Conservation (phyloP, 1,140 invertebrate genomes). For the Apolygus lucorum region DNA sequence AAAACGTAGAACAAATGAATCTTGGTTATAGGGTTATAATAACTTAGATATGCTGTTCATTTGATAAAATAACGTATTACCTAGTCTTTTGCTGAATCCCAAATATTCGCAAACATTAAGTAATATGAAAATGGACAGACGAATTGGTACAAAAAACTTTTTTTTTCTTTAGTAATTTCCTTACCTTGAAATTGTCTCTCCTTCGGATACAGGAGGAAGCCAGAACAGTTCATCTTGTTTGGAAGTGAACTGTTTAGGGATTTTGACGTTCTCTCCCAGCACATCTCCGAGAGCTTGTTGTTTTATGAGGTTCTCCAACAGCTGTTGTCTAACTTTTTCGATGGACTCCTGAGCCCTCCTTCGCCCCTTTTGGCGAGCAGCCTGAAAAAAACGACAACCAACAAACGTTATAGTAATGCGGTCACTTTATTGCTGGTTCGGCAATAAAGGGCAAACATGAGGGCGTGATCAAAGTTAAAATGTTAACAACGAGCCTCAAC, state of each 20-base stretch:
- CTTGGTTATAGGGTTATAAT: too few relatives aligned
- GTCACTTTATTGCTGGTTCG: too few relatives aligned
- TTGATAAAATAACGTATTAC: too few relatives aligned
- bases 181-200: constrained; percentile 38
- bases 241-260: constrained; percentile 41
- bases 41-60: too few relatives aligned
- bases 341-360: constrained; percentile 58
- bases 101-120: too few relatives aligned
- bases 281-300: constrained; percentile 42
- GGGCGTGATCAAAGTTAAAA: too few relatives aligned
- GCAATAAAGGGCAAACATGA: too few relatives aligned
- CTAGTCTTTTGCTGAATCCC: too few relatives aligned
- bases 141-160: neutral
- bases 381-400: constrained; percentile 45
- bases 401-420: neutral
- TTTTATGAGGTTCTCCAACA: constrained; percentile 54
- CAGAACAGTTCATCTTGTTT: constrained; percentile 62
- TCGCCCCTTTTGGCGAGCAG: constrained; percentile 64
- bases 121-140: neutral
- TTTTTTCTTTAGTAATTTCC: neutral
- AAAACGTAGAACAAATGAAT: too few relatives aligned
- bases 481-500: too few relatives aligned
- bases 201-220: constrained; percentile 52
- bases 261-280: constrained; percentile 38
- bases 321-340: constrained; percentile 61